Evolutionary conservation across 2,888 invertebrate species (phyloP), one percentile per base, ranked within the genome.

Genomic region (Panorpa germanica): DNA sequence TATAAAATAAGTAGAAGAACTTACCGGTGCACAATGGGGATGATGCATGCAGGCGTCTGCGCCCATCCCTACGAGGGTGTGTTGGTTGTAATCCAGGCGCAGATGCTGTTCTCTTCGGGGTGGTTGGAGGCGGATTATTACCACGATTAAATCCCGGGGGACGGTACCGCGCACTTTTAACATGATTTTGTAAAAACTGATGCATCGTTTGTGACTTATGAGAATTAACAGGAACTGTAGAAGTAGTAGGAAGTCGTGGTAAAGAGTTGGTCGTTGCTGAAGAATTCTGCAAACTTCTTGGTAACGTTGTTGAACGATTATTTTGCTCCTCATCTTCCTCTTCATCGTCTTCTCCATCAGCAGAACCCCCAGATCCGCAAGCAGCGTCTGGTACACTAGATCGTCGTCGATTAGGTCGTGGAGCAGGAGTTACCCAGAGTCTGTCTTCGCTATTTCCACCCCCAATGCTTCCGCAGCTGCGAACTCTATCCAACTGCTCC

Each of bases 121-220:
- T 55, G n/a, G 47, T 43, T 25, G 52, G 48, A 4, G 53, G 57
- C n/a, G n/a, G n/a, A n/a, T n/a, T n/a, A n/a, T n/a, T n/a, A n/a
- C n/a, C n/a, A 24, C 76, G 65, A 19, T 68, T 65, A 54, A 76
- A 77, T 2, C 80, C 83, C 0, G 85, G 83, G 2, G 86, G 82
- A 4, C 86, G 61, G 50, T 86, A 86, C 21, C 86, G 61, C 23
- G 85, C 85, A 29, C 83, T 85, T 48, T 85, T 85, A 25, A 81
- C 83, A 37, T 74, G 65, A 33, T 59, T 61, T 40, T 63, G 61
- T 40, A 57, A 45, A 43, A 66, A 65, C 40, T 65, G 65, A 37
- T 64, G 60, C 37, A 66, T 63, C 42, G 64, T 69, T 42, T 71
- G 66, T 2, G 70, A 66, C 45, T 73, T 72, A 42, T 64, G 65